Base-by-base conservation (phyloP, 2,113 vertebrate genomes). In the Myotis lucifugus region DNA sequence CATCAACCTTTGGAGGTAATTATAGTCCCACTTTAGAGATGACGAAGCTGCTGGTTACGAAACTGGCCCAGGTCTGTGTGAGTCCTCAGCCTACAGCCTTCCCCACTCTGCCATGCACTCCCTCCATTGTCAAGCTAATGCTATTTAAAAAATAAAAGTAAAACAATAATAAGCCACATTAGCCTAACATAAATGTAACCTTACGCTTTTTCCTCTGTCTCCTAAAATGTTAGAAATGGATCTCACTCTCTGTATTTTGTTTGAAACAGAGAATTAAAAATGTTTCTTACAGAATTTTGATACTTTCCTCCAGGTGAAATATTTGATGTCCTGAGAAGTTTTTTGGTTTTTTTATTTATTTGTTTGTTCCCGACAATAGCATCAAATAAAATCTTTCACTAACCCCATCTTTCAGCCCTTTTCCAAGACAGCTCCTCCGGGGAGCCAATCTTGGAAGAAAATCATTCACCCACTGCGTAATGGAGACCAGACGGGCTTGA, bases 221-320 rank as follows among this genome's bases (percentile, higher is more conserved):
- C 37, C n/a, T 59, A 79, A 40, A 61, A 90, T 54, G 29, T 85
- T 61, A 85, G 66, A 87, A 64, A 84, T 54, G 42, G 27, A 46
- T 88, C 13, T 79, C 40, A 69, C n/a, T 85, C 29, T 81, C n/a
- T 85, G 54, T 32, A 25, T 69, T 69, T 94, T 40, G 27, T 40
- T 66, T 78, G 32, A 78, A 64, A 83, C 46, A 61, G 59, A 67
- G 23, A 54, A 25, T 25, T 86, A 69, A 76, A 48, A 76, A 32
- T 76, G 42, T 76, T 48, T 76, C 73, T 32, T 76, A 76, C 11
- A 84, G 59, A 84, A 81, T 74, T 85, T 29, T 76, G 66, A 54
- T 64, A 32, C 29, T 74, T 92, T 90, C 85, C 34, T 40, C 50
- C 34, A 76, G 74, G 42, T 70, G 54, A 90, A 93, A 82, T 85